Conservation (phyloP, 1,140 invertebrate genomes). For the Ceratoteleas bidentatus region DNA sequence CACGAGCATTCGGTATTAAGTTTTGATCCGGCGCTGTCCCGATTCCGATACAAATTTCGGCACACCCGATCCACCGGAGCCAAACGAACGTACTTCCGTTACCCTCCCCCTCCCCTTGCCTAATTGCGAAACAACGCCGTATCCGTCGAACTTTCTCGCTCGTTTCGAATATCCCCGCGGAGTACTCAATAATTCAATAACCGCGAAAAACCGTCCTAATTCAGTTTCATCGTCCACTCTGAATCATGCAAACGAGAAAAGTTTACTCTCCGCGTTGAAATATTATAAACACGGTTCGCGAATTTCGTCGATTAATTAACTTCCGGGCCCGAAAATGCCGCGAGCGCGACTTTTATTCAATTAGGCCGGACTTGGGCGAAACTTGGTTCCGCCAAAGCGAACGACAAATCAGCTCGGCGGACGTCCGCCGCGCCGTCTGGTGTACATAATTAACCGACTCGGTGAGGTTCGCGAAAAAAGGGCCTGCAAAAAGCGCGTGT, state of each 20-base stretch:
- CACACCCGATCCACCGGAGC: slow-evolving; percentile 1
- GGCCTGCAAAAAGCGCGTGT: slow-evolving; percentile 31
- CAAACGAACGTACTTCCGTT: no score
- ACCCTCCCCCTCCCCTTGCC: no score
- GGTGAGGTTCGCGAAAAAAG: slow-evolving; percentile 2
- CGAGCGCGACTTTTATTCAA: slow-evolving; percentile 39
- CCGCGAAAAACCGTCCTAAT: neutral
- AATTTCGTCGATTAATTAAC: slow-evolving; percentile 16
- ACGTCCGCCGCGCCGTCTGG: slow-evolving; percentile 32
- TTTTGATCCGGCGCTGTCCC: slow-evolving; percentile 3
- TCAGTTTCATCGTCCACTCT: neutral
- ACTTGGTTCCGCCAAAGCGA: slow-evolving; percentile 37
- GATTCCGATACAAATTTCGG: slow-evolving; percentile 1
- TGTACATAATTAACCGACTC: slow-evolving; percentile 47
- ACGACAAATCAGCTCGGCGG: slow-evolving; percentile 45
- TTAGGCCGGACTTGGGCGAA: slow-evolving; percentile 36
- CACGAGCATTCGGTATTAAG: slow-evolving; percentile 17
- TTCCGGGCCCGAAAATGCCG: slow-evolving; percentile 3
- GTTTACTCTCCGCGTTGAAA: neutral
- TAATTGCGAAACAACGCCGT: no score
- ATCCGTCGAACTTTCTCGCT: no score
- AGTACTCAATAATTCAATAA: no score
- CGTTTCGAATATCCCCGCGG: no score
- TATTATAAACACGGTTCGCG: neutral
- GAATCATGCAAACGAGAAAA: neutral